Evolutionary conservation across 2,888 invertebrate species (phyloP).

Genomic region (Trissoscelio sp.): DNA sequence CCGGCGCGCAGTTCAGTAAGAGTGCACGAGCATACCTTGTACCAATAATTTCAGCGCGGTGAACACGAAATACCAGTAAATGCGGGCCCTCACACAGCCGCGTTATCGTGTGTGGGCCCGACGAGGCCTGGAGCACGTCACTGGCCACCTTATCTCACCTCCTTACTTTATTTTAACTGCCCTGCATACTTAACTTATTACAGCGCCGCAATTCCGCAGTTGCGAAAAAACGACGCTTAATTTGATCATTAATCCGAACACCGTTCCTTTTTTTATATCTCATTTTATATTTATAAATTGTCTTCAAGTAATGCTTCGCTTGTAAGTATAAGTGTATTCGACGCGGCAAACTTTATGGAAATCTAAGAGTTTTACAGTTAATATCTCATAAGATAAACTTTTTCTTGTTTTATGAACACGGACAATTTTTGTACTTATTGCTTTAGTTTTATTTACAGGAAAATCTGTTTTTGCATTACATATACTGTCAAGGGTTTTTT

Average conservation of each 20-base stretch:
- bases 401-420: background rate
- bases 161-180: slow-evolving; percentile 81
- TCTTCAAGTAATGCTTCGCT: slow-evolving; percentile 14
- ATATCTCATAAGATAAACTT: slow-evolving; percentile 1
- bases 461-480: no score
- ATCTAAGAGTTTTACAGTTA: slow-evolving; percentile 6
- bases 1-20: slow-evolving; percentile 73
- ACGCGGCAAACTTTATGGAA: slow-evolving; percentile 6
- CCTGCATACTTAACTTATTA: slow-evolving; percentile 81
- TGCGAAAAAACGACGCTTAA: slow-evolving; percentile 73
- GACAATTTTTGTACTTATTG: background rate
- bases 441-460: no score
- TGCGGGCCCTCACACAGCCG: slow-evolving; percentile 75
- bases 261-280: slow-evolving; percentile 47
- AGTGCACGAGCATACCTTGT: slow-evolving; percentile 78
- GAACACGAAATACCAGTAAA: slow-evolving; percentile 77
- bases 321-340: slow-evolving; percentile 10
- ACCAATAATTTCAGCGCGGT: slow-evolving; percentile 78
- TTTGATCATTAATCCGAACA: slow-evolving; percentile 76
- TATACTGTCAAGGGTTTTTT: no score
- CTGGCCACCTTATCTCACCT: slow-evolving; percentile 81
- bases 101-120: slow-evolving; percentile 70
- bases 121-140: slow-evolving; percentile 73
- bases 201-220: slow-evolving; percentile 80
- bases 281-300: slow-evolving; percentile 51